A percentile compares a stretch with the other conserved stretches of the same genome.
Conservation (phyloP, 2,797 vertebrate genomes). For the Tadarida brasiliensis region DNA sequence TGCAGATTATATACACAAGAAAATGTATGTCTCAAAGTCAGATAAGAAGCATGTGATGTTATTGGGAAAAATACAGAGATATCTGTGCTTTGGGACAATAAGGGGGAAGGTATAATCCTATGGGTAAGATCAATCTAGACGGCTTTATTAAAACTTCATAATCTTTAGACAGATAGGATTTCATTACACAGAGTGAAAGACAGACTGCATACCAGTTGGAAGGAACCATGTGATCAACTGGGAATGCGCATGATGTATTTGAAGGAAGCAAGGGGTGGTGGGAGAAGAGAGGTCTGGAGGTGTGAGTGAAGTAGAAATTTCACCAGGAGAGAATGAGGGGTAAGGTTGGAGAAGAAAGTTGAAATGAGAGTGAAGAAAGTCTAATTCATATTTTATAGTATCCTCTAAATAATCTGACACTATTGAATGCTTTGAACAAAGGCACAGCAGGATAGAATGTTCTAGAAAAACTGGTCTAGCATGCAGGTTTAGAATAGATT, state of each 20-base stretch:
- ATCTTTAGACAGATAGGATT: not conserved
- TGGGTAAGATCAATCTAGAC: not conserved
- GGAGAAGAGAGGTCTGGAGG: not conserved
- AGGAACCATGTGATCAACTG: not conserved
- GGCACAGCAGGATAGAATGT: not conserved
- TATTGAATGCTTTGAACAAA: constrained; percentile 39
- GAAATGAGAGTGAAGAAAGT: constrained; percentile 28
- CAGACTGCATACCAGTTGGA: not conserved
- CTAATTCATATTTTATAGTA: not conserved
- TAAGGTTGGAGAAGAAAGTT: constrained; percentile 7
- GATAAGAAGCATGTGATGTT: not conserved
- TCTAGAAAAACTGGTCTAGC: constrained; percentile 11
- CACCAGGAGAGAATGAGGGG: not conserved
- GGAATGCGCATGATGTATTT: not conserved
- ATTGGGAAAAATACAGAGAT: not conserved
- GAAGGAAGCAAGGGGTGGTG: not conserved
- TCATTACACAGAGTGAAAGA: not conserved
- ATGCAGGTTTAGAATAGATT: constrained; percentile 16
- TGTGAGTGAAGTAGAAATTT: not conserved
- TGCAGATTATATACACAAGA: not conserved
- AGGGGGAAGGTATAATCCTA: not conserved
- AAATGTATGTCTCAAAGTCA: not conserved
- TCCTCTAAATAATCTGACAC: not conserved
- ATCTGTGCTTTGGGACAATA: constrained; percentile 16
- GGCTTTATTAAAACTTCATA: not conserved